Evolutionary conservation across 2,888 invertebrate genomes (phyloP).

Genomic region (Julus scanicus): DNA sequence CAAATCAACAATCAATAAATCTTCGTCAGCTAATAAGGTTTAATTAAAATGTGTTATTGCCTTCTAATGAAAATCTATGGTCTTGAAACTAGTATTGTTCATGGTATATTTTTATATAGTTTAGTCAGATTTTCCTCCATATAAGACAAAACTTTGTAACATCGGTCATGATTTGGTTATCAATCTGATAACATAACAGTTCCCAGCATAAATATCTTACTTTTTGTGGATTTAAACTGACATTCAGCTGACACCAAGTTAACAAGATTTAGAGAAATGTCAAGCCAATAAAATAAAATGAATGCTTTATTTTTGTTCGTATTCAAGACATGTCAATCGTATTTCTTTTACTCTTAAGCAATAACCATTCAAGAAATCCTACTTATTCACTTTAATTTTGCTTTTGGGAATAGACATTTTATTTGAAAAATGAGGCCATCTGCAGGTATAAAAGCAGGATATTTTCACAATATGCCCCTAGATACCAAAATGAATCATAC

Average conservation of each 20-base stretch:
- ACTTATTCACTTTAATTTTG: constrained; percentile 40
- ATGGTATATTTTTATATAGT: background rate
- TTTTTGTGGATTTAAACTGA: background rate
- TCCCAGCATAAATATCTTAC: background rate
- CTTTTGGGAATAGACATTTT: background rate
- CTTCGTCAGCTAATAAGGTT: constrained; percentile 5
- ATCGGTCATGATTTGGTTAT: background rate
- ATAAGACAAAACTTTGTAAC: background rate
- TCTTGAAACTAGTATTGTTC: background rate
- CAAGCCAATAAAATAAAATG: background rate
- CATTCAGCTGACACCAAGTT: background rate
- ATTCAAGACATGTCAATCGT: constrained; percentile 35
- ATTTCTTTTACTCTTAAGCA: constrained; percentile 45
- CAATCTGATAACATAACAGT: background rate
- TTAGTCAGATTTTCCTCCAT: too few relatives aligned
- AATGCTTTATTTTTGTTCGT: constrained; percentile 15
- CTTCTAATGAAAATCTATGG: background rate
- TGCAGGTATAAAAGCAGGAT: background rate
- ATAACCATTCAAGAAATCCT: constrained; percentile 47
- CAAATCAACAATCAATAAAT: background rate
- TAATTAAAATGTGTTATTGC: background rate
- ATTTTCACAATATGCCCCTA: background rate
- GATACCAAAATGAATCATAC: constrained; percentile 38
- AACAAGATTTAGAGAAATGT: constrained; percentile 29
- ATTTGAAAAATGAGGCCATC: constrained; percentile 20